Base-by-base conservation (phyloP, 2,888 invertebrate species). In the Caenorhabditis sp. region DNA sequence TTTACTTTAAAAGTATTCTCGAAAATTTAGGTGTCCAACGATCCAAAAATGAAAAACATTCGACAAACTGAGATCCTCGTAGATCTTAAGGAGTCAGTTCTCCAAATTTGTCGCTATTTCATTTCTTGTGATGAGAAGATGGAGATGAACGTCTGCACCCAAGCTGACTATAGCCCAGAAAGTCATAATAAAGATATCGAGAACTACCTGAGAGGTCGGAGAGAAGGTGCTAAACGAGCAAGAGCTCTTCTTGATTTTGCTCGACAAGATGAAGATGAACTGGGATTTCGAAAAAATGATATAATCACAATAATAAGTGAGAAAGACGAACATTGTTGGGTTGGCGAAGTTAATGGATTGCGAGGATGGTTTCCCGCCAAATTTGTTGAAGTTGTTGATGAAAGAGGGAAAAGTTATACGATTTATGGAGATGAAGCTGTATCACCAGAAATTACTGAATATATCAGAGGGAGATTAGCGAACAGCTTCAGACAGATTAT, bases 41-140 rank as follows among this genome's bases (percentile, higher is more conserved):
- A 84, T 36, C 86, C 85, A n/a, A 85, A 85, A 88, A 94, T 93
- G 73, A 99, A 99, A 89, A 99, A 99, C 90, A 94, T 99, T 62
- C 92, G 94, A 76, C 97, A 97, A 90, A 99, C 99, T 83, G 97
- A 99, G 91, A 93, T 97, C 86, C 90, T 99, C 79, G 96, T 99
- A n/a, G 97, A 97, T 90, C 91, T 99, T 63, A 91, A 97, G 81
- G 97, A 99, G 90, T 94, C 96, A 36, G 95, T 97, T 83, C 90
- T 96, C 64, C 96, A 94, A 90, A 92, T 94, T 75, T 94, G 95
- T 25, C 91, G 96, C 36, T 97, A 99, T 90, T 99, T 99, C 89
- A 92, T 96, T 80, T 93, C 94, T 70, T 92, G 95, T 53, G 96
- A 97, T 90, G 84, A 85, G 94, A 95, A 43, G 94, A 93, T 89